Evolutionary conservation across 2,113 vertebrate species (phyloP), one percentile per base, ranked within the genome.

Genomic region (Platysternon megacephalum): DNA sequence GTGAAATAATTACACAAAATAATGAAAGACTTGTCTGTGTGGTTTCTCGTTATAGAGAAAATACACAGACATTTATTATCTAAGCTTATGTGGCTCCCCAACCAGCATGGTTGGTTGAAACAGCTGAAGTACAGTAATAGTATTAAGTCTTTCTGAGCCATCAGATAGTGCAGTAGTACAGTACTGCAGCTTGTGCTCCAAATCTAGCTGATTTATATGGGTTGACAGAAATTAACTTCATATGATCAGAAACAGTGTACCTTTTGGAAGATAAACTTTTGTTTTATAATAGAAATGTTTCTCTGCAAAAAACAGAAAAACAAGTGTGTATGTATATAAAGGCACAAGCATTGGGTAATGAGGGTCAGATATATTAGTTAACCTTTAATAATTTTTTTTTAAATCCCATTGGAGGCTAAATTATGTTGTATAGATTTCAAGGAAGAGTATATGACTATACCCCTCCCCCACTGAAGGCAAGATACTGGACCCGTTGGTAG

Each of bases 111-210:
- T 42, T 74, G 68, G n/a, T 24, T 74, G 58, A 61, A 74, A 11
- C 8, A 9, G 39, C 21, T 39, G n/a, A 72, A 72, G 68, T 68
- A 68, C 16, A 53, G 51, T 29, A 19, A 42, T 16, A 56, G 80
- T 44, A 46, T 52, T 24, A 83, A 11, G 89, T 42, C 8, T 10
- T 28, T 79, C 5, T 89, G 93, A 80, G 26, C 93, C 97, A 95
- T 90, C 90, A 97, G 97, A 79, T 97, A 96, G 97, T 93, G 96
- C 87, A 95, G 26, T 68, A 81, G 5, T 58, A 81, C 89, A 83
- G 39, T 9, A 86, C 44, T 65, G 32, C 2, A 87, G 48, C 22
- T 32, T 61, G 2, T 6, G n/a, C 11, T 42, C 61, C n/a, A 48
- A 48, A 32, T 58, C 26, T 26, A 56, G 55, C 55, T 58, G 28